These are phyloP conservation scores for Leucozona laternaria DNA, from an alignment of 2,888 invertebrate species.

Conservation along the genomic window DNA sequence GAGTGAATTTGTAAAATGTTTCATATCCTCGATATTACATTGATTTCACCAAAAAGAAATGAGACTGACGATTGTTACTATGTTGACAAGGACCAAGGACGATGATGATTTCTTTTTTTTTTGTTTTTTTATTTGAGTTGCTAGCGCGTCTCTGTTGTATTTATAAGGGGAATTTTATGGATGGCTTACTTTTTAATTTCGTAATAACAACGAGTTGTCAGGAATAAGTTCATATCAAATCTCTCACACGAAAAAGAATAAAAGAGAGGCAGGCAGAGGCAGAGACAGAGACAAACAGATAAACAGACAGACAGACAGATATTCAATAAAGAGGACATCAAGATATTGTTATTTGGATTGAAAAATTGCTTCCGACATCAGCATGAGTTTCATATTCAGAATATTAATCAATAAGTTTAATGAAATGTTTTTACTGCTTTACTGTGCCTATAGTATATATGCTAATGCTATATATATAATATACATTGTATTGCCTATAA, in stretches of 20 bases:
- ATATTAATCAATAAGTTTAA: slow-evolving; percentile 1
- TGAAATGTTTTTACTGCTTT: background rate
- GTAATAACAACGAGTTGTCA: background rate
- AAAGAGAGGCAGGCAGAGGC: background rate
- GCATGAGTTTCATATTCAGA: background rate
- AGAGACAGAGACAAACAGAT: background rate
- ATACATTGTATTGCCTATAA: no score
- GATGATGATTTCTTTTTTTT: background rate
- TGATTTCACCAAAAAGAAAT: background rate
- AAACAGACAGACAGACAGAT: background rate
- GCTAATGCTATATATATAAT: no score
- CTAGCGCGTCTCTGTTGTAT: background rate
- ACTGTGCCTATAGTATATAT: no score
- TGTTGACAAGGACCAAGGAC: background rate
- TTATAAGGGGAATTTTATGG: slow-evolving; percentile 9
- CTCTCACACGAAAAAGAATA: background rate
- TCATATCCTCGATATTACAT: slow-evolving; percentile 2
- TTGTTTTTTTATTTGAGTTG: background rate
- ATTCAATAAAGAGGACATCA: background rate
- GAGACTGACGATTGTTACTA: background rate
- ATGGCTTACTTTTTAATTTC: slow-evolving; percentile 12
- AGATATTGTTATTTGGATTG: background rate
- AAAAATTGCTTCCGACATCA: background rate
- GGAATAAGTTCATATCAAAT: background rate
- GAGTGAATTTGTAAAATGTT: background rate